Evolutionary conservation across 2,797 vertebrate genomes (phyloP).

Genomic region (Argentina silus): DNA sequence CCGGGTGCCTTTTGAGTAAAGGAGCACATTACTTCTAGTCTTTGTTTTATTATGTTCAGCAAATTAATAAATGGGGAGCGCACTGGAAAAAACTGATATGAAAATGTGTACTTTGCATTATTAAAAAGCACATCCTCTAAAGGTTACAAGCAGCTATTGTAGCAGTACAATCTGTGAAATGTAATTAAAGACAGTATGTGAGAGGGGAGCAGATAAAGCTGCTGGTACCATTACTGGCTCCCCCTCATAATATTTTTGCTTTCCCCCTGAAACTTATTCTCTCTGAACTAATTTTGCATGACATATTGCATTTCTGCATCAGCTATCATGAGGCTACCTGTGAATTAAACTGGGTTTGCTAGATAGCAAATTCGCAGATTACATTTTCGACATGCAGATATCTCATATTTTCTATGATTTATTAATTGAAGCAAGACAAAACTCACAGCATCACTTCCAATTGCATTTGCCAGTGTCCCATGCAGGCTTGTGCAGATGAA

Average conservation of each 20-base stretch:
- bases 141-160: conserved; percentile 86
- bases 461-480: conserved; percentile 54
- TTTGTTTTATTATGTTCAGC: conserved; percentile 87
- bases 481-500: conserved; percentile 41
- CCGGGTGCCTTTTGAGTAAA: conserved; percentile 76
- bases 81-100: conserved; percentile 81
- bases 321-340: conserved; percentile 83
- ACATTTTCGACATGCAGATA: conserved; percentile 74
- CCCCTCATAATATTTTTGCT: conserved; percentile 77
- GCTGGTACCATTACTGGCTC: conserved; percentile 74
- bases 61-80: conserved; percentile 86
- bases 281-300: conserved; percentile 85
- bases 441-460: conserved; percentile 67
- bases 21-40: conserved; percentile 77
- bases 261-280: conserved; percentile 79
- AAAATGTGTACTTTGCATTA: conserved; percentile 87
- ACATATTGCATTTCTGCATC: conserved; percentile 85
- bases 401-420: conserved; percentile 74
- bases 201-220: conserved; percentile 76
- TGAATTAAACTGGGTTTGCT: conserved; percentile 79
- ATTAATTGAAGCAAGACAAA: conserved; percentile 77
- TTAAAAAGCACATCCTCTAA: conserved; percentile 85
- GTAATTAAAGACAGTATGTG: conserved; percentile 80
- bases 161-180: conserved; percentile 82
- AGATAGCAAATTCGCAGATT: conserved; percentile 76